Base-by-base conservation (phyloP, 2,797 vertebrate species). In the Cryptoprocta ferox region DNA sequence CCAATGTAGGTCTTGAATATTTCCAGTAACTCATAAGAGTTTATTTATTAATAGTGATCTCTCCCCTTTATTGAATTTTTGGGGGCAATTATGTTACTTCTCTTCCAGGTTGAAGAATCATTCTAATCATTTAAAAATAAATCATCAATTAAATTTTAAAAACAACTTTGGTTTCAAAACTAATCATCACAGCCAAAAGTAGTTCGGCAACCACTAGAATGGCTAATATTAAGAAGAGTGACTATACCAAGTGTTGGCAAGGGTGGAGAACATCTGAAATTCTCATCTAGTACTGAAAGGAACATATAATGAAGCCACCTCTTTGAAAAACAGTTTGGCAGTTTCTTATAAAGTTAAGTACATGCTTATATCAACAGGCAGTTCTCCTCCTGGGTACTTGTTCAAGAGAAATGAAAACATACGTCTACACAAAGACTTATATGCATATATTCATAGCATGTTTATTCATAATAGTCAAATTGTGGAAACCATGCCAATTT, bases 101-200 rank as follows among this genome's bases (percentile, higher is more conserved):
- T 83, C 76, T 78, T 89, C 56, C 16, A 68, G 80, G 73, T 93
- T 76, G 48, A 61, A 63, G 71, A 66, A 9, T 28, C 37, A 94
- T 39, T 83, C 53, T 83, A 32, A 59, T 6, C 37, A 53, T 45
- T 94, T 96, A 63, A 12, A 90, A 73, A 56, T 81, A 66, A 83
- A 89, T 71, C 82, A 53, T 88, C 45, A 75, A 73, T 50, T 84
- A 61, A 79, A 73, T 28, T n/a, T 73, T 80, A 13, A 83, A 84
- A 80, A 48, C 19, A 59, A 42, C 10, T 68, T 87, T 56, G 5
- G 35, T 91, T 97, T 96, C 42, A 80, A 91, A 95, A 59, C 21
- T 84, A 87, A 86, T 35, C 48, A 39, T 83, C 28, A 84, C 0
- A 76, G 42, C 16, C 50, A 48, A 87, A 96, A 93, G 18, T 30